Percentiles rank a stretch among this genome's conserved stretches.
These are phyloP conservation scores for Xanthia icteritia DNA, from an alignment of 2,888 invertebrate genomes.

Conservation along the genomic window DNA sequence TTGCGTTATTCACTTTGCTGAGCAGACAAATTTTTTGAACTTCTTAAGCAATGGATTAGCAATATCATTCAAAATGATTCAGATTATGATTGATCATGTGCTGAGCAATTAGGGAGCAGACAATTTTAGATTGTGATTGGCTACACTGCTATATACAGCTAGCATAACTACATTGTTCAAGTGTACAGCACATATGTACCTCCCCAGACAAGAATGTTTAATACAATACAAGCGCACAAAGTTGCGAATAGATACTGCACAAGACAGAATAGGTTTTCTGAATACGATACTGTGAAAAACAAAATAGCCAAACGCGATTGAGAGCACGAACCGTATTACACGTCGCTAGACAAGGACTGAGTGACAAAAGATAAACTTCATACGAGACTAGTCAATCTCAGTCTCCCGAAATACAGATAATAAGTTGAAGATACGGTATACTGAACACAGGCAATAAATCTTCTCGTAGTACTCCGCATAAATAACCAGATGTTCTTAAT, in stretches of 20 bases:
- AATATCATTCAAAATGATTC: too few species aligned
- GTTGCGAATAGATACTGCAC: conserved; percentile 37
- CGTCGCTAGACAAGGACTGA: conserved; percentile 39
- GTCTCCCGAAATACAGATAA: conserved; percentile 42
- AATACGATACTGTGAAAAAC: conserved; percentile 42
- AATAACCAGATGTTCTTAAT: conserved; percentile 59
- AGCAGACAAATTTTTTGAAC: too few species aligned
- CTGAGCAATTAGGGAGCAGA: too few species aligned
- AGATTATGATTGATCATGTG: too few species aligned
- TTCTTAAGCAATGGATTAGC: too few species aligned
- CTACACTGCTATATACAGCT: conserved; percentile 2
- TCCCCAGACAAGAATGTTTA: conserved; percentile 29
- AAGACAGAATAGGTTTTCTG: conserved; percentile 40
- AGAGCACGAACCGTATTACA: conserved; percentile 49
- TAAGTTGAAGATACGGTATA: conserved; percentile 40
- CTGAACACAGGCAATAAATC: conserved; percentile 39
- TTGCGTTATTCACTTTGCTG: too few species aligned
- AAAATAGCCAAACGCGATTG: conserved; percentile 52
- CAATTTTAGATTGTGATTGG: conserved; percentile 1
- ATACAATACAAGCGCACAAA: conserved; percentile 44
- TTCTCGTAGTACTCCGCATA: conserved; percentile 36
- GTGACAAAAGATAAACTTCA: conserved; percentile 52
- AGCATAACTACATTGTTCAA: conserved; percentile 9
- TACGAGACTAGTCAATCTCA: conserved; percentile 41
- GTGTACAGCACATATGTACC: not conserved